Evolutionary conservation across 2,888 invertebrate species (phyloP).

Genomic region (Therioaphis trifolii): DNA sequence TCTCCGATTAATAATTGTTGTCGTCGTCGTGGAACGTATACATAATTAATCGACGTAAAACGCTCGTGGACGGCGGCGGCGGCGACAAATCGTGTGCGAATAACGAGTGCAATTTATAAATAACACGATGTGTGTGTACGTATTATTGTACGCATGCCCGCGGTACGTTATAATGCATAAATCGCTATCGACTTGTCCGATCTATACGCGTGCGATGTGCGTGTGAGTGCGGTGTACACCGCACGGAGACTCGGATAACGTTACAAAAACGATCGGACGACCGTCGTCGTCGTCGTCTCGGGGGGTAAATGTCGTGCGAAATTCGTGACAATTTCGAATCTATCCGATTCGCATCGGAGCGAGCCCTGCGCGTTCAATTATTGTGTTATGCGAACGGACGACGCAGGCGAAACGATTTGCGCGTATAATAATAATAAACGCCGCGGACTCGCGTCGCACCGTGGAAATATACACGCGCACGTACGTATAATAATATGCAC

Average conservation of each 20-base stretch:
- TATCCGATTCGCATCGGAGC: conserved; percentile 12
- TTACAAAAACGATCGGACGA: not conserved
- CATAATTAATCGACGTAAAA: not conserved
- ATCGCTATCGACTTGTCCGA: no score
- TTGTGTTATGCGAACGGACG: conserved; percentile 18
- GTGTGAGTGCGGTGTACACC: not conserved
- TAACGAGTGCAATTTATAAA: not conserved
- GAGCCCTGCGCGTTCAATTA: conserved; percentile 20
- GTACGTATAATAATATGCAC: not conserved
- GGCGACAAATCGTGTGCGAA: not conserved
- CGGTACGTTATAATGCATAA: not conserved
- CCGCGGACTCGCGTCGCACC: not conserved
- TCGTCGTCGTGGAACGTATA: not conserved
- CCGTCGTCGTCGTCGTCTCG: not conserved
- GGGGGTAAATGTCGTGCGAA: not conserved
- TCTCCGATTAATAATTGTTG: not conserved
- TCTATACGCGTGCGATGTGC: no score
- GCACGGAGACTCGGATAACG: not conserved
- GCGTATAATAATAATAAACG: conserved; percentile 22
- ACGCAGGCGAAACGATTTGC: not conserved
- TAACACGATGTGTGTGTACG: not conserved
- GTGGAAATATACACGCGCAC: no score
- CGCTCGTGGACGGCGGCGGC: not conserved
- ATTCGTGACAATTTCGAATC: conserved; percentile 36
- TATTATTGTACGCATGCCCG: not conserved